Percentiles rank a stretch among this genome's conserved stretches.
These are phyloP conservation scores for Hylia prasina DNA, from an alignment of 2,113 vertebrate genomes.

Conservation along the genomic window DNA sequence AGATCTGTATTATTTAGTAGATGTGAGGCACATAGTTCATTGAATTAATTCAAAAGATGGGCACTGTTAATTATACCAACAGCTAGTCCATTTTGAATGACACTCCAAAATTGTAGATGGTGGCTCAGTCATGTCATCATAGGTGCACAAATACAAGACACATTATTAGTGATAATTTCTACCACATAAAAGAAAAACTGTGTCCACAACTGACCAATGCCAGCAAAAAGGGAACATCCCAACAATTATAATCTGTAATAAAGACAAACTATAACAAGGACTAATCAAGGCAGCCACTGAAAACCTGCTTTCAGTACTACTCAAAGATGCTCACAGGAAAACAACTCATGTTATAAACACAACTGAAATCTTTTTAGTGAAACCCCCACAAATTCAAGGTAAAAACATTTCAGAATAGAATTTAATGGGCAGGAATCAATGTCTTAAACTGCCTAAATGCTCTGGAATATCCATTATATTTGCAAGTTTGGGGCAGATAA, in stretches of 20 bases:
- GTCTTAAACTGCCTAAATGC: not conserved
- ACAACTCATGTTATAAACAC: not conserved
- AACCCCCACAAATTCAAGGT: not conserved
- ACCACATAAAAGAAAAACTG: not conserved
- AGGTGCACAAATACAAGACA: not conserved
- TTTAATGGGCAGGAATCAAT: not conserved
- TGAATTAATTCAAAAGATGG: not conserved
- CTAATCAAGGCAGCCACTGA: not conserved
- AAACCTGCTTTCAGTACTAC: not conserved
- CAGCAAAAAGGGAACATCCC: not conserved
- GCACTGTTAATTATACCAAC: not conserved
- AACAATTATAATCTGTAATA: not conserved
- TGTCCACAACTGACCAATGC: not conserved
- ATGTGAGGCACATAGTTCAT: not conserved
- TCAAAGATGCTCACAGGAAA: not conserved
- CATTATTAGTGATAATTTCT: not conserved
- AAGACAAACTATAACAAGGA: not conserved
- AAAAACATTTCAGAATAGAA: not conserved
- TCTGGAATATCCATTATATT: not conserved
- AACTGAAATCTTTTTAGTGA: not conserved
- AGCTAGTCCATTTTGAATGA: not conserved
- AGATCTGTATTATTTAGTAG: not conserved
- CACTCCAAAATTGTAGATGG: not conserved
- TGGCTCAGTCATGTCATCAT: not conserved
- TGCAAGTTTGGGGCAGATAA: not conserved